Percentiles rank a stretch among this genome's conserved stretches.
These are phyloP conservation scores for Ginglymostoma cirratum DNA, from an alignment of 2,113 vertebrate genomes.

Conservation along the genomic window DNA sequence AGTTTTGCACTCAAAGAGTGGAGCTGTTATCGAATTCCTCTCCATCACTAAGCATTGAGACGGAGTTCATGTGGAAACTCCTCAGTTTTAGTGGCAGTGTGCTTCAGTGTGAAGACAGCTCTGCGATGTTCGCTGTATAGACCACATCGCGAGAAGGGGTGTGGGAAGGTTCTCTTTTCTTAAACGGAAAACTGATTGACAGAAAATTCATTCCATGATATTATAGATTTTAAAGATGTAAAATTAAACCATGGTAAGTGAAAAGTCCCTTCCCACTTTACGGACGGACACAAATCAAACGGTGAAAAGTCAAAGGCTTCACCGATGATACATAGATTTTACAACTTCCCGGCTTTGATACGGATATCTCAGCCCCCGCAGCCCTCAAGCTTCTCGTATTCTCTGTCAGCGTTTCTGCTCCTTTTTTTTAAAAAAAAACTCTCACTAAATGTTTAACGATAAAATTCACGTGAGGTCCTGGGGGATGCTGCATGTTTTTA, in stretches of 20 bases:
- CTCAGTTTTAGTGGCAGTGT: neutral
- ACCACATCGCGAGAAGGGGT: neutral
- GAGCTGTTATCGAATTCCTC: neutral
- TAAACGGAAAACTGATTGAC: neutral
- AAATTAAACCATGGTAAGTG: neutral
- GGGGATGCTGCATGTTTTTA: neutral
- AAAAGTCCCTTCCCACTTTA: neutral
- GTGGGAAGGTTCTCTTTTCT: neutral
- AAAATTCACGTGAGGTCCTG: conserved; percentile 19
- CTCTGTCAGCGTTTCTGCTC: neutral
- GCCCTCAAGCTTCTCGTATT: neutral
- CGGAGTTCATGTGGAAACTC: neutral
- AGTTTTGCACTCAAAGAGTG: neutral
- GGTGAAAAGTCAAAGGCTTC: conserved; percentile 11
- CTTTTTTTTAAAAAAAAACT: neutral
- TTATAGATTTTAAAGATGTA: no score
- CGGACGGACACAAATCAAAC: neutral
- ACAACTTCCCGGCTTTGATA: neutral
- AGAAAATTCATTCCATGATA: neutral
- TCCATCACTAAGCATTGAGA: no score
- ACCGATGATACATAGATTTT: neutral
- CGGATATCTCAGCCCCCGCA: neutral
- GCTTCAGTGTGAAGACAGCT: neutral
- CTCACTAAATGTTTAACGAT: conserved; percentile 4
- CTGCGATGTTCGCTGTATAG: neutral